phyloP scores from a whole-genome alignment of 2,797 vertebrate species.

The Aythya fuligula region DNA sequence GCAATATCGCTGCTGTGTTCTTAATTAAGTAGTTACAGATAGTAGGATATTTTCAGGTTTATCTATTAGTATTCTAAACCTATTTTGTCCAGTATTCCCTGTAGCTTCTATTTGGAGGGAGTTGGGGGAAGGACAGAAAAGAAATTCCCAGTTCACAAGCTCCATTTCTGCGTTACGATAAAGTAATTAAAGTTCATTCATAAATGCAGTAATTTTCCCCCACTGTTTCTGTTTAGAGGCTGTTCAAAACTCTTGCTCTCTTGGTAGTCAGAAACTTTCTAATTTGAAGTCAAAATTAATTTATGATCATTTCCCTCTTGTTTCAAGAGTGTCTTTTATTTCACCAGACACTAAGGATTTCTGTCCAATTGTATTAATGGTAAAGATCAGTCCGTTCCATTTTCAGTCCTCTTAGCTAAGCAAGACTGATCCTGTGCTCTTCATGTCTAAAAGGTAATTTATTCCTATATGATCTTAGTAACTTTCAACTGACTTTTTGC shows the following conservation, averaged over 20 bases:
- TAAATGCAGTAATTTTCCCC: neutral
- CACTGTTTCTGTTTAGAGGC: neutral
- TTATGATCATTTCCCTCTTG: neutral
- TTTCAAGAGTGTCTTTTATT: neutral
- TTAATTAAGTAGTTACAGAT: constrained; percentile 19
- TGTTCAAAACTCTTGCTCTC: neutral
- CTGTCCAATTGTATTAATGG: neutral
- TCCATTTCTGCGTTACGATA: neutral
- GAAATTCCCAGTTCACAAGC: neutral
- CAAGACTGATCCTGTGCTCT: neutral
- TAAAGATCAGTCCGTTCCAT: neutral
- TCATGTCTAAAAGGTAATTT: neutral
- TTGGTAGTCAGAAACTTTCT: neutral
- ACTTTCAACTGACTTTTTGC: neutral
- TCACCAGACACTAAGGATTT: neutral
- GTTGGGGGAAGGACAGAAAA: neutral
- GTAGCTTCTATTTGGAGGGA: neutral
- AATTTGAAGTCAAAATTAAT: neutral
- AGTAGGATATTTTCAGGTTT: neutral
- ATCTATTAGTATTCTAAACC: neutral
- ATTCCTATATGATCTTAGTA: neutral
- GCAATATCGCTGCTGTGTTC: neutral
- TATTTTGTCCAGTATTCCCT: neutral
- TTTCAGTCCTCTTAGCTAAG: neutral
- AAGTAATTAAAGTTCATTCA: neutral